Conservation (phyloP, 2,797 vertebrate genomes). For the Sciaenops ocellatus region DNA sequence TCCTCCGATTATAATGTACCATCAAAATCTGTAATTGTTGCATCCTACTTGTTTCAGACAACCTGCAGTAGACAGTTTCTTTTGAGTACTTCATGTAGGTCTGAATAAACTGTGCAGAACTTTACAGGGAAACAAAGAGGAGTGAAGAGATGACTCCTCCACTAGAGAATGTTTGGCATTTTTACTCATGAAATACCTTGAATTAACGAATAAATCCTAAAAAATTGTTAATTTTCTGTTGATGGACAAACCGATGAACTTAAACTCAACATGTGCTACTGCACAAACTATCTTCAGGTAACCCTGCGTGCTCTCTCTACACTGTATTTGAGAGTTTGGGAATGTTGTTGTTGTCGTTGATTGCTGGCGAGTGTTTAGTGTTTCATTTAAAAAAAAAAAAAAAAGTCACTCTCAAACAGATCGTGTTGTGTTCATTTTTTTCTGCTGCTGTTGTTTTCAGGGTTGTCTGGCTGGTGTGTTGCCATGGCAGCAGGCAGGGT, state of each 20-base stretch:
- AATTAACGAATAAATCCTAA: no score
- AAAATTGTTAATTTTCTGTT: neutral
- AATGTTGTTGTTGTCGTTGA: neutral
- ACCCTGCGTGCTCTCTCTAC: no score
- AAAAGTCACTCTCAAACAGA: neutral
- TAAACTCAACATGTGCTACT: no score
- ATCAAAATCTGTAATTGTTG: no score
- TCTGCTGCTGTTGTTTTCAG: slow-evolving; percentile 57
- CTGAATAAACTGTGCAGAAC: neutral
- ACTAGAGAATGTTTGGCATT: no score
- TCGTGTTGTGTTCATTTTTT: neutral
- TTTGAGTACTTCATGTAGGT: neutral
- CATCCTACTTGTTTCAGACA: no score
- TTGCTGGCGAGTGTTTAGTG: neutral
- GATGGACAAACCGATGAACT: neutral
- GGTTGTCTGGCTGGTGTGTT: slow-evolving; percentile 63
- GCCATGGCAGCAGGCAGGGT: slow-evolving; percentile 64
- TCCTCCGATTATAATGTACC: no score
- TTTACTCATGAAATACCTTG: neutral
- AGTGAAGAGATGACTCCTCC: no score
- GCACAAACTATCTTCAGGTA: neutral
- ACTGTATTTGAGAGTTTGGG: no score
- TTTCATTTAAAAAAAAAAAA: neutral
- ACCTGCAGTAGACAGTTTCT: no score
- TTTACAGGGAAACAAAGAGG: no score